phyloP scores from a whole-genome alignment of 2,113 vertebrate genomes.

The Scolopax mira region DNA sequence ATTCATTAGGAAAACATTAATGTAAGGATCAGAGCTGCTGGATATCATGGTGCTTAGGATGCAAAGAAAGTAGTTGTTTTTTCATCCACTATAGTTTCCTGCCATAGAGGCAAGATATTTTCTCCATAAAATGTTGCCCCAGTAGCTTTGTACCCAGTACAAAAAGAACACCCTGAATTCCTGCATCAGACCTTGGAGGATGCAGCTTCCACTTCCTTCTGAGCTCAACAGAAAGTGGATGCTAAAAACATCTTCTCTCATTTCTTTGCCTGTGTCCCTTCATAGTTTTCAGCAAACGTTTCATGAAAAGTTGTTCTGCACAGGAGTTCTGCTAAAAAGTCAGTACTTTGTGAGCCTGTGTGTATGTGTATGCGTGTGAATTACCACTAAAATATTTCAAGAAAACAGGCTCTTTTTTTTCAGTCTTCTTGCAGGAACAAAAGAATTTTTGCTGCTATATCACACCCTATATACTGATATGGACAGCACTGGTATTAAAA shows the following conservation, averaged over 20 bases:
- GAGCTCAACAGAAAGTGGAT: background rate
- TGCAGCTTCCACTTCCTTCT: background rate
- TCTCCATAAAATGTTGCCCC: background rate
- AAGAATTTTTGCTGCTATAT: background rate
- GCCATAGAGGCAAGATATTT: background rate
- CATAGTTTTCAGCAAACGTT: background rate
- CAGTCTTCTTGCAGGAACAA: background rate
- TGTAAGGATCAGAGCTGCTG: background rate
- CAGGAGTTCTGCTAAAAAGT: background rate
- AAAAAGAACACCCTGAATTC: background rate
- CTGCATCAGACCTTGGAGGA: background rate
- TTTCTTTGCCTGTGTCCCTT: background rate
- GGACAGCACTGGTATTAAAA: background rate
- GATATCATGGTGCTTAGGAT: background rate
- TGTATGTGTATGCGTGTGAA: fast-evolving
- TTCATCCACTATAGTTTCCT: background rate
- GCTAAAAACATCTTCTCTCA: background rate
- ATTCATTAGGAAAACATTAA: background rate
- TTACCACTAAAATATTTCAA: background rate
- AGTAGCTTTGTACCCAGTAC: background rate
- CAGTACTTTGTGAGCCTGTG: background rate
- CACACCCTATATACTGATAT: background rate
- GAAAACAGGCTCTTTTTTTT: background rate
- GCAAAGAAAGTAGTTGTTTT: background rate
- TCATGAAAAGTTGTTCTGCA: background rate